Evolutionary conservation across 1,140 invertebrate genomes (phyloP).

Genomic region (Octopus sinensis): DNA sequence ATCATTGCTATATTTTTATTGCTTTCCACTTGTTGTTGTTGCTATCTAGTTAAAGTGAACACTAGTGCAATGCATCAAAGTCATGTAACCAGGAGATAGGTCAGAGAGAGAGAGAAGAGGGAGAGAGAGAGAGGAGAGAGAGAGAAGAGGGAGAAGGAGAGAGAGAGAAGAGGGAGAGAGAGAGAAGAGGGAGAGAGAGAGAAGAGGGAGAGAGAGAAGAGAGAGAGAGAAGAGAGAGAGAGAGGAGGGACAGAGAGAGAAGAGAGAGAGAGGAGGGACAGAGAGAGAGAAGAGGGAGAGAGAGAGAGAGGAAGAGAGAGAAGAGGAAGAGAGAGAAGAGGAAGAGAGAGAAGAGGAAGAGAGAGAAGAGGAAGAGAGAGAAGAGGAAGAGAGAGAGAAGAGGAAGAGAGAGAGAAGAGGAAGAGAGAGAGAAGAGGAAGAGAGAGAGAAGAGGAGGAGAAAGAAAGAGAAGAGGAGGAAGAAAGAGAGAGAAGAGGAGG

Average conservation of each 20-base stretch:
- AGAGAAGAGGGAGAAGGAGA: background rate
- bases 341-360: background rate
- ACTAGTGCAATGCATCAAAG: no score
- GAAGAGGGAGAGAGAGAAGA: background rate
- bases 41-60: no score
- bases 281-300: background rate
- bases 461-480: background rate
- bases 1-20: no score
- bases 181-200: constrained; percentile 7
- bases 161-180: background rate
- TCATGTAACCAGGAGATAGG: background rate
- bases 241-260: background rate
- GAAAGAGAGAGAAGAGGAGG: background rate
- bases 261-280: background rate
- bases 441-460: no score
- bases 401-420: background rate
- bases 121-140: background rate
- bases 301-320: constrained; percentile 1
- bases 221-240: background rate
- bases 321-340: background rate
- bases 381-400: background rate
- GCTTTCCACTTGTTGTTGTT: no score
- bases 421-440: background rate
- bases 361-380: background rate
- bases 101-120: background rate